These are phyloP conservation scores for Smutsia gigantea DNA, from an alignment of 2,797 vertebrate species.

Conservation along the genomic window DNA sequence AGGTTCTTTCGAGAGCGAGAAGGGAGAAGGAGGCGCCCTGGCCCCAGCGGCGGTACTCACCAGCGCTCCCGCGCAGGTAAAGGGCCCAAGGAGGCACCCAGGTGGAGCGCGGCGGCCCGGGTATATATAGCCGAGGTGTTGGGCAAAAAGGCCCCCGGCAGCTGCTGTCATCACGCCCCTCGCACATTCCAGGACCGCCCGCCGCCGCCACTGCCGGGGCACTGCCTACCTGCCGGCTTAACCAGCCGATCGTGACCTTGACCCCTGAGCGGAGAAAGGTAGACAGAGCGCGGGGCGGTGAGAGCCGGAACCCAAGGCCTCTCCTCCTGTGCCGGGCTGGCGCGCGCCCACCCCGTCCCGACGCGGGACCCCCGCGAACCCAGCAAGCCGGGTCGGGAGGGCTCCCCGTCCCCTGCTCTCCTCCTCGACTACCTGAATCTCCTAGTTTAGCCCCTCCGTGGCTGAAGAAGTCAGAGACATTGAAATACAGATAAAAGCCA, in stretches of 20 bases:
- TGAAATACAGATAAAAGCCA: conserved; percentile 69
- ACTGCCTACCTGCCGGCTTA: conserved; percentile 84
- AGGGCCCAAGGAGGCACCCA: conserved; percentile 75
- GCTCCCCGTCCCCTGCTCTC: neutral
- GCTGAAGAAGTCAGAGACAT: conserved; percentile 48
- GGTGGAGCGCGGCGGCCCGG: conserved; percentile 75
- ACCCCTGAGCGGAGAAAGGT: neutral
- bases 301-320: too few species aligned
- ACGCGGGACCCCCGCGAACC: fast-evolving
- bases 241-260: too few species aligned
- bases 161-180: conserved; percentile 85
- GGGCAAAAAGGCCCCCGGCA: conserved; percentile 84
- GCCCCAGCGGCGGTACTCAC: conserved; percentile 83
- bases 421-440: neutral
- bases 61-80: conserved; percentile 80
- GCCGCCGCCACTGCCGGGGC: conserved; percentile 81
- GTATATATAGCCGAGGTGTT: conserved; percentile 88
- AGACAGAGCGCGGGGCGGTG: too few species aligned
- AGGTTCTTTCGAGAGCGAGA: neutral
- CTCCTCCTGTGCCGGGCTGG: neutral
- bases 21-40: neutral
- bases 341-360: neutral
- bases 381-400: neutral
- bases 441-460: neutral
- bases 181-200: conserved; percentile 84